These are phyloP conservation scores for Lichenostomus cassidix DNA, from an alignment of 2,113 vertebrate species.

Conservation along the genomic window DNA sequence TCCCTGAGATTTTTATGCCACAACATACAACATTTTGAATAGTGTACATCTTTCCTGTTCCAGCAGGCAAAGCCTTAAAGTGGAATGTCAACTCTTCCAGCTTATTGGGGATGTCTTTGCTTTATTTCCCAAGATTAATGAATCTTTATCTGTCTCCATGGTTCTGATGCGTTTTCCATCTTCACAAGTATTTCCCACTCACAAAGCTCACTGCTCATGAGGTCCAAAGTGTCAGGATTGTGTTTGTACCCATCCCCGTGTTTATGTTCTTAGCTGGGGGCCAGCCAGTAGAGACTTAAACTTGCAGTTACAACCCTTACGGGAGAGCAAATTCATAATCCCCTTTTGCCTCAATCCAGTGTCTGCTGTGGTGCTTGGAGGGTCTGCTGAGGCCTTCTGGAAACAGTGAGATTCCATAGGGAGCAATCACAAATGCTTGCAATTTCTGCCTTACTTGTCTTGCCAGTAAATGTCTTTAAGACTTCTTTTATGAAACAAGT, in stretches of 20 bases:
- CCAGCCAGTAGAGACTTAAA: not conserved
- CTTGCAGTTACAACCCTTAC: not conserved
- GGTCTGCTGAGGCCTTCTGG: not conserved
- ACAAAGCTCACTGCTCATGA: not conserved
- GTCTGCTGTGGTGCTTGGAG: not conserved
- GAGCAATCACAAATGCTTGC: not conserved
- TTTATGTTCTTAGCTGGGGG: not conserved
- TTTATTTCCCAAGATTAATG: not conserved
- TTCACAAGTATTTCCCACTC: not conserved
- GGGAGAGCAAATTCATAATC: not conserved
- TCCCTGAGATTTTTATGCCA: not conserved
- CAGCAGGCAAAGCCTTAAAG: not conserved
- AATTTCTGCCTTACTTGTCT: constrained; percentile 26
- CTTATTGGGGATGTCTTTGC: not conserved
- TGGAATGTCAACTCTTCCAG: not conserved
- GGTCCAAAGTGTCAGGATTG: not conserved
- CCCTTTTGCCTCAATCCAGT: not conserved
- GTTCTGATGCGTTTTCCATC: not conserved
- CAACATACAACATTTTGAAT: not conserved
- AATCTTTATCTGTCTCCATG: not conserved
- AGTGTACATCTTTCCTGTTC: not conserved
- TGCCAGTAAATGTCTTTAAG: constrained; percentile 52
- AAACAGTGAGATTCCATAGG: not conserved
- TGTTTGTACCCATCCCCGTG: not conserved
- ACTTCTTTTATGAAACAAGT: constrained; percentile 52